phyloP scores from a whole-genome alignment of 2,113 vertebrate species.

The Ptilonorhynchus violaceus region DNA sequence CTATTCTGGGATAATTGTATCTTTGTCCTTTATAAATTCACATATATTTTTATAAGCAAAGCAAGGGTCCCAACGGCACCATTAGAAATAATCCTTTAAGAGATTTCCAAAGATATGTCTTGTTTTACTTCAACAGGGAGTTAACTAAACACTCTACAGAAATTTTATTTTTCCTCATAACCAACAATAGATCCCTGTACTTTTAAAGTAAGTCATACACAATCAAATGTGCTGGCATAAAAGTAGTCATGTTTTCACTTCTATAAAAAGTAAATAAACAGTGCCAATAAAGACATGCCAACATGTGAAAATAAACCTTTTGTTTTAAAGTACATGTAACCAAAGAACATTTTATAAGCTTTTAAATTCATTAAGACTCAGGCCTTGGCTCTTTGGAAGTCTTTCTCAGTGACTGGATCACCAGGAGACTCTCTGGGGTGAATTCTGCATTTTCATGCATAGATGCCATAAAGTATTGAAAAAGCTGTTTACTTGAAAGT shows the following conservation, averaged over 20 bases:
- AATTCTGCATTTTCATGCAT: background rate
- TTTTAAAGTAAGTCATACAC: background rate
- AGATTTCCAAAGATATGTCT: constrained; percentile 22
- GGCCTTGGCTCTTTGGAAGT: background rate
- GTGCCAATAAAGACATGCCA: constrained; percentile 1
- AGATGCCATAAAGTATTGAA: background rate
- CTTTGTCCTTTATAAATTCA: constrained; percentile 21
- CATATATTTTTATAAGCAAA: constrained; percentile 28
- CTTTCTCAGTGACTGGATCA: background rate
- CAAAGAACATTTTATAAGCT: background rate
- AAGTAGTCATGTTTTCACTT: constrained; percentile 9
- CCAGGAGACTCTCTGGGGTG: background rate
- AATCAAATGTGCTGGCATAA: constrained; percentile 15
- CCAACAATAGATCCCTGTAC: constrained; percentile 38
- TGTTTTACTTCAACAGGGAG: background rate
- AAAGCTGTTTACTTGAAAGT: background rate
- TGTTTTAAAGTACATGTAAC: background rate
- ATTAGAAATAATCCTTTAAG: constrained; percentile 19
- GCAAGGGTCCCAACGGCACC: background rate
- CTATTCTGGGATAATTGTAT: constrained; percentile 26
- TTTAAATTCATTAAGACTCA: background rate
- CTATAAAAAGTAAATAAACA: constrained; percentile 41
- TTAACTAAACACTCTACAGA: constrained; percentile 12
- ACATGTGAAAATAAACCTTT: constrained; percentile 40
- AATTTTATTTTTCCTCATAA: constrained; percentile 28